Base-by-base conservation (phyloP, 2,797 vertebrate species). In the Ispidina picta region DNA sequence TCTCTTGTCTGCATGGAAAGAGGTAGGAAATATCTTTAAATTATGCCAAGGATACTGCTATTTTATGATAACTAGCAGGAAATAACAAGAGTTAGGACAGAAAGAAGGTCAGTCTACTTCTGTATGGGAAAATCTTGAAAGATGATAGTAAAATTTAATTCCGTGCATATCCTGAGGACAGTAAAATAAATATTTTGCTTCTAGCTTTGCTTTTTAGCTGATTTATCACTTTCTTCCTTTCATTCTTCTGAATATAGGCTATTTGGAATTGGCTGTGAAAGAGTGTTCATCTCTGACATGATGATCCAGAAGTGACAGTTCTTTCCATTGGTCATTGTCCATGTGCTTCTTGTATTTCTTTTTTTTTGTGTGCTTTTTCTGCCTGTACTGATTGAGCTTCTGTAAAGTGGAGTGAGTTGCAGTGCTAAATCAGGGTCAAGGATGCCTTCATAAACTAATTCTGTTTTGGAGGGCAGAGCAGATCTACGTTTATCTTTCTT, bases 1-100 rank as follows among this genome's bases (percentile, higher is more conserved):
- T 88, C 63, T 65, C 62, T 81, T 73, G 60, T 0, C 1, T 77
- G 68, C 79, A 43, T 91, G 89, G 80, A 82, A 92, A 92, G 64
- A 88, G 89, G 49, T 91, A 95, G 94, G 93, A 96, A 95, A 92
- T 95, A 8, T 95, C 64, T 86, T 58, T 78, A 87, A 86, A 39
- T 73, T 60, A 79, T 93, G 93, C 88, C 93, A 95, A 94, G 92
- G 78, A 82, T 90, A 68, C 49, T 82, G 91, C 78, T 90, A 28
- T 93, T 94, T 93, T 79, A 49, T 89, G 88, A 72, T 86, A 86
- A 55, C 81, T 82, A 84, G 64, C 90, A 96, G 92, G 95, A 96
- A 96, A 90, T 95, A 84, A 88, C 88, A 91, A 76, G 68, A 82
- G 28, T 82, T 88, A 84, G 44, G 78, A 73, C 88, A 91, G 92